Conservation (phyloP, 2,113 vertebrate species). For the Typhlomys cinereus region DNA sequence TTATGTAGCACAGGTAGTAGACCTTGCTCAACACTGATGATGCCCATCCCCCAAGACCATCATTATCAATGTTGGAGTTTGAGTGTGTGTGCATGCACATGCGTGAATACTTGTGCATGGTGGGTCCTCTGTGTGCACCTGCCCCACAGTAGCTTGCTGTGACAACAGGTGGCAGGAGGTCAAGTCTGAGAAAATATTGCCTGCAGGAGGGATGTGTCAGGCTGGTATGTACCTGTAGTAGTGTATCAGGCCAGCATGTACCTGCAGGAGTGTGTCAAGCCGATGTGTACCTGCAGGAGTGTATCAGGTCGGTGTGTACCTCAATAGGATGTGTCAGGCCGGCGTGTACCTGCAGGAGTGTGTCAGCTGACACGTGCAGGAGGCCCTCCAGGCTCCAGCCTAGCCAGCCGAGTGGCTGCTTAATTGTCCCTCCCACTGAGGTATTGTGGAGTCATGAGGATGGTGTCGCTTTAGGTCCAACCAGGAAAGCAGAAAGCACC, state of each 20-base stretch:
- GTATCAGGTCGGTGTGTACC: too few species aligned
- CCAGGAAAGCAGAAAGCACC: neutral
- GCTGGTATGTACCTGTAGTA: neutral
- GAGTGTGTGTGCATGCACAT: too few species aligned
- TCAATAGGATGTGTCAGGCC: too few species aligned
- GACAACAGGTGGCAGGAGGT: neutral
- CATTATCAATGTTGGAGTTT: too few species aligned
- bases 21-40: neutral
- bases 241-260: too few species aligned
- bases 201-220: neutral
- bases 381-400: too few species aligned
- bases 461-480: neutral
- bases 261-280: too few species aligned
- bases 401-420: neutral
- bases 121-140: neutral
- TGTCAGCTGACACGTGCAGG: too few species aligned
- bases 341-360: neutral
- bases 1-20: neutral
- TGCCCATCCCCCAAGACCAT: too few species aligned
- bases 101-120: neutral
- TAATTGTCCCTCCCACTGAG: neutral
- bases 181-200: neutral
- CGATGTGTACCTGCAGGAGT: too few species aligned
- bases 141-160: neutral
- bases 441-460: neutral